Percentiles rank a stretch among this genome's conserved stretches.
phyloP scores from a whole-genome alignment of 2,113 vertebrate genomes.

The Sigmodon hispidus region DNA sequence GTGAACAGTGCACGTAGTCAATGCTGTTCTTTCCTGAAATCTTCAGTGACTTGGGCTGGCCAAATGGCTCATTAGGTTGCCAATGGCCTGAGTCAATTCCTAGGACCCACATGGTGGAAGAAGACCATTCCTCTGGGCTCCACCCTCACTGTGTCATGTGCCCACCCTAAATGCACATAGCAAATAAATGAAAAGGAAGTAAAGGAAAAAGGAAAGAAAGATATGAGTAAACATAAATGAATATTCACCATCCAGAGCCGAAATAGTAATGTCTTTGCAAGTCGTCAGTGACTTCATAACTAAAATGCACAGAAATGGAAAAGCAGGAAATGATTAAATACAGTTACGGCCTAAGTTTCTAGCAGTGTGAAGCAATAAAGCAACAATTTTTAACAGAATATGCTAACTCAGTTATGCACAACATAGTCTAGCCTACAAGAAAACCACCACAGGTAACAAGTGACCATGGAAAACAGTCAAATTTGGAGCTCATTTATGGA shows the following conservation, averaged over 20 bases:
- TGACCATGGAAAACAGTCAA: not conserved
- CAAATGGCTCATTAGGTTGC: not conserved
- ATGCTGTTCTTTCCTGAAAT: not conserved
- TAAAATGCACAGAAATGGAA: not conserved
- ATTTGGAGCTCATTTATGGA: not conserved
- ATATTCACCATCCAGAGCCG: not conserved
- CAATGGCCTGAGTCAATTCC: not conserved
- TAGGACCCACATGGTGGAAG: not conserved
- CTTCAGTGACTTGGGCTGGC: slow-evolving; percentile 1
- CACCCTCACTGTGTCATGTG: not conserved
- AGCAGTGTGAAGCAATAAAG: not conserved
- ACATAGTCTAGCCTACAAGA: not conserved
- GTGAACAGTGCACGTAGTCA: not conserved
- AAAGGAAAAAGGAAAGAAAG: not conserved
- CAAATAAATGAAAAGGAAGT: not conserved
- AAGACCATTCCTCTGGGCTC: not conserved
- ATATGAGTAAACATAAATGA: not conserved
- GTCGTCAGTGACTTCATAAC: not conserved
- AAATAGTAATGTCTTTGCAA: not conserved
- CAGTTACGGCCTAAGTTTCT: not conserved
- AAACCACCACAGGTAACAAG: not conserved
- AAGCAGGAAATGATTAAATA: not conserved
- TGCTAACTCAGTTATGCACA: not conserved
- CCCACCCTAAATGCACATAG: too few species aligned
- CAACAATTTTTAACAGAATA: not conserved